Base-by-base conservation (phyloP, 2,888 invertebrate species). In the Pomacea canaliculata region DNA sequence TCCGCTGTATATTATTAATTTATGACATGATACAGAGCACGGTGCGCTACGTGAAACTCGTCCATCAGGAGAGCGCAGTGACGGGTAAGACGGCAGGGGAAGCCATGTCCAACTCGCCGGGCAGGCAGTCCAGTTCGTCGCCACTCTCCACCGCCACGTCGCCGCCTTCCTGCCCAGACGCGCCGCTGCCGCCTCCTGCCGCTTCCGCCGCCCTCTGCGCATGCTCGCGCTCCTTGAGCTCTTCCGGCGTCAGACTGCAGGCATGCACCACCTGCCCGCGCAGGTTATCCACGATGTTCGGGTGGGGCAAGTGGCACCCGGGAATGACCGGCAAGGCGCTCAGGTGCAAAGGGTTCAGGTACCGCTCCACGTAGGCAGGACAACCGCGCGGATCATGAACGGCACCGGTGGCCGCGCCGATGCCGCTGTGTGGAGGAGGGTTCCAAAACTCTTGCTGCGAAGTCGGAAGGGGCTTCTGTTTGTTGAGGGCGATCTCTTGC, bases 321-420 rank as follows among this genome's bases (percentile, higher is more conserved):
- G 68, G 66, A 59, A 70, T 65, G 13, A 27, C 10, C 27, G 63
- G 10, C 4, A 10, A 12, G 27, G n/a, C 63, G n/a, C n/a, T 49
- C 23, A 12, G 16, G 7, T 19, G 37, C 76, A 80, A 85, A 4
- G 74, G 73, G 1, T 87, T 84, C 56, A 90, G 74, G 75, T 84
- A 88, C 48, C 85, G 76, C 18, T 73, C 67, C 9, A 90, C 82
- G 78, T 89, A 90, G 3, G 85, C 81, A 1, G 85, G 82, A 78
- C 86, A 84, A 9, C 90, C 90, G 46, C 90, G 78, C 8, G 90
- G 89, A 76, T 90, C 90, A 78, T 90, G 90, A 46, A 1, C 23
- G 4, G 12, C 70, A 0, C 63, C 59, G 18, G 74, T 66, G 13
- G 78, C 69, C 12, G 68, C 37, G 37, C 37, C 37, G 37, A 37